Conservation (phyloP, 2,113 vertebrate genomes). For the Capreolus pygargus region DNA sequence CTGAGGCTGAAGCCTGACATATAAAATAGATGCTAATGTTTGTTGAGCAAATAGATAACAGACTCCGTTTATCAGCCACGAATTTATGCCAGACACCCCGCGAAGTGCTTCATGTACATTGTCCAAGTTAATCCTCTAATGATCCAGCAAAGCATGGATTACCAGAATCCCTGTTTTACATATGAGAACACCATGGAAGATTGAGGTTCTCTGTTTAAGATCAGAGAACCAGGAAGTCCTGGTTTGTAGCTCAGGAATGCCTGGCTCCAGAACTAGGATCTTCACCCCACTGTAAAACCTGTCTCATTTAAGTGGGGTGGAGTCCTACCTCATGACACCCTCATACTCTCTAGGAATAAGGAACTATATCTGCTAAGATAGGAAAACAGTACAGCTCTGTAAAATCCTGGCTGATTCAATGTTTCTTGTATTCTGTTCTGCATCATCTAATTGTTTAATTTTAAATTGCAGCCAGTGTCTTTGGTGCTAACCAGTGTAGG, state of each 20-base stretch:
- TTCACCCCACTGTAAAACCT: neutral
- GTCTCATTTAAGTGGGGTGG: neutral
- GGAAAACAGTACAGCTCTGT: neutral
- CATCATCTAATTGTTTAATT: neutral
- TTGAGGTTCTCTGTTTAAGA: neutral
- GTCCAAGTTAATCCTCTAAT: neutral
- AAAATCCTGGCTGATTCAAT: neutral
- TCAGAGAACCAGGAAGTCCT: neutral
- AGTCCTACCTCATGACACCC: neutral
- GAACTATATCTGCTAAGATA: neutral
- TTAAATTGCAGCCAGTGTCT: neutral
- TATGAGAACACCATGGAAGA: neutral
- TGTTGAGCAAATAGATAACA: slow-evolving; percentile 12
- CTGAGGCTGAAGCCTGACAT: neutral
- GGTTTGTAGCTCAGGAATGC: neutral
- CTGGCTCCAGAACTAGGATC: neutral
- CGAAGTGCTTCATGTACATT: neutral
- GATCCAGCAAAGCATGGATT: neutral
- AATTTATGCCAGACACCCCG: neutral
- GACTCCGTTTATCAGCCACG: neutral
- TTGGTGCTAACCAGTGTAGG: neutral
- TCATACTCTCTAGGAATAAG: neutral
- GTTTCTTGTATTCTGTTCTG: neutral
- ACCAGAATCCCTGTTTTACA: neutral
- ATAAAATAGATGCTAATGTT: slow-evolving; percentile 35